Evolutionary conservation across 1,140 invertebrate species (phyloP), one percentile per base, ranked within the genome.

Genomic region (Neelides sp.): DNA sequence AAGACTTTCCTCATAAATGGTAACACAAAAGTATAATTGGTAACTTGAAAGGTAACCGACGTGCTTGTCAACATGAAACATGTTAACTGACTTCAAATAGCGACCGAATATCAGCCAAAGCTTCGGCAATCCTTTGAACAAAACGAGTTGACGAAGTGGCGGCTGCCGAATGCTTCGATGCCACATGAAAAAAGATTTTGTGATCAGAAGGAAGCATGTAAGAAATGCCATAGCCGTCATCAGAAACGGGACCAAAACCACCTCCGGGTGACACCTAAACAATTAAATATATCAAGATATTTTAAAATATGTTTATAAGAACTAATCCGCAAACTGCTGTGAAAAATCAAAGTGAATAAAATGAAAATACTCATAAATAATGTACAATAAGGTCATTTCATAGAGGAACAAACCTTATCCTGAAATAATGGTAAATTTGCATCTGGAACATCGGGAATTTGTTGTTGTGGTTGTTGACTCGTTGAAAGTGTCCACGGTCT

Each of bases 391-490:
- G 37, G 10, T 19, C 8, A 19, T 12, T 40, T 19, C 10, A 40
- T 8, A 40, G 19, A n/a, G n/a, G 20, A 13, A 52, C 54, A 57
- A 49, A 69, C 67, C 61, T 68, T 69, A 56, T 68, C 59, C 35
- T 61, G 52, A 61, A 68, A 71, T 19, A 66, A 50, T 15, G 67
- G 65, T 4, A 69, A 57, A 54, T 69, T 69, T 50, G 67, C 66
- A 59, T 69, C 67, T 4, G 71, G 71, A 4, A 67, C 64, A 55
- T 65, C 59, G 4, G 63, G 58, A 30, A 71, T 65, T 61, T 74
- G 73, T 48, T 73, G 72, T 48, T 74, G 73, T 12, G 73, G 73
- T 46, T 71, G 70, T 58, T 74, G 73, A 58, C 70, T 72, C 27
- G 73, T 74, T 5, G 71, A 73, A 19, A 74, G 56, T 3, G 70